phyloP scores from a whole-genome alignment of 2,888 invertebrate genomes.

The Drosophila recens region DNA sequence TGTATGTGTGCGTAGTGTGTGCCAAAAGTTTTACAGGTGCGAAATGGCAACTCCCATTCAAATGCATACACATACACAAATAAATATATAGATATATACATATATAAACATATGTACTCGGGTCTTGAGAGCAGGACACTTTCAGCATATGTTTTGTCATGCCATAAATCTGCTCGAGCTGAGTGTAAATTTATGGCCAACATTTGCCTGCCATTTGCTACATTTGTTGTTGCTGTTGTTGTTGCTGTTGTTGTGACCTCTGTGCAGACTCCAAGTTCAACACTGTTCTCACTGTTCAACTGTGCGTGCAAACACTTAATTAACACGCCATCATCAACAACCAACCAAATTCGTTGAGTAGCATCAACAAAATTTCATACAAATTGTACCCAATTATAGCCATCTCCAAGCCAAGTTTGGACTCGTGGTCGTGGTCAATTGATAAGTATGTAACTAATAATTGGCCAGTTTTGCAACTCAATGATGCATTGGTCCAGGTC shows the following conservation, averaged over 20 bases:
- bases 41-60: constrained; percentile 27
- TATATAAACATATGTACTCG: constrained; percentile 9
- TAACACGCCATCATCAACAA: constrained; percentile 65
- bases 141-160: constrained; percentile 39
- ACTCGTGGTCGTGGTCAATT: constrained; percentile 31
- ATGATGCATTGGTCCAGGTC: not conserved
- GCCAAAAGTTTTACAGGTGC: constrained; percentile 27
- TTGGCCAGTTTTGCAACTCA: constrained; percentile 32
- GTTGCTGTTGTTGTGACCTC: not conserved
- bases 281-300: constrained; percentile 43
- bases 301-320: constrained; percentile 72
- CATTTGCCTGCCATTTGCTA: constrained; percentile 39
- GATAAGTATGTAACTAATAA: constrained; percentile 39
- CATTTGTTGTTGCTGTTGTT: not conserved
- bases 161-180: constrained; percentile 58
- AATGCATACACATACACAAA: constrained; percentile 9
- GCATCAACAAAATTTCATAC: constrained; percentile 20
- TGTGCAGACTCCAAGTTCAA: not conserved
- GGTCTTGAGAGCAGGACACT: constrained; percentile 28
- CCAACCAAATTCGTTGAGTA: constrained; percentile 2
- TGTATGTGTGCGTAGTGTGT: constrained; percentile 41
- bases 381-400: constrained; percentile 55
- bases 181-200: constrained; percentile 54
- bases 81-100: not conserved
- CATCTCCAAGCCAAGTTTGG: not conserved